Base-by-base conservation (phyloP, 2,888 invertebrate species). In the Noctua comes region DNA sequence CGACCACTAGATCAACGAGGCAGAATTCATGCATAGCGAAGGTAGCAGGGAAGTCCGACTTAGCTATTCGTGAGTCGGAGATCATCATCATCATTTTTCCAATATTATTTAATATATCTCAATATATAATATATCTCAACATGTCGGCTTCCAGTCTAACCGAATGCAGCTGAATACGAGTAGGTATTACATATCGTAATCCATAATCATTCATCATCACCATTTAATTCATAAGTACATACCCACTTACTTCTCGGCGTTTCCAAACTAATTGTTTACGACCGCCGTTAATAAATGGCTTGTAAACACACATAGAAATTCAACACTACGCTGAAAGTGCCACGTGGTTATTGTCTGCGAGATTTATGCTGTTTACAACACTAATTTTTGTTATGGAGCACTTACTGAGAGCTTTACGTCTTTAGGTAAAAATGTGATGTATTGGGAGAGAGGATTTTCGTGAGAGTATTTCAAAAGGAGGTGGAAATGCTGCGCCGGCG, bases 281-380 rank as follows among this genome's bases (percentile, higher is more conserved):
- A 68, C 59, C 57, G 1, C 62, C 74, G 70, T 65, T 79, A 80
- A 82, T 84, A 85, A 83, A 87, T 80, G 57, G 78, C 68, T 69
- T 69, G 85, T 77, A 84, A 86, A 84, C 82, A 78, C 69, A 69
- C 68, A 80, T 87, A 54, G 66, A 73, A 83, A 78, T 84, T 77
- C 70, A 83, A 75, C 87, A 79, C 85, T 77, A 76, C 11, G 65
- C 73, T 81, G 76, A 83, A 85, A 88, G 86, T 89, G 86, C 81
- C 83, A 80, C 88, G 68, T 88, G 89, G 86, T 88, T 87, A 88
- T 88, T 88, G 89, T 89, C 86, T 62, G 10, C 62, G 7, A 65
- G 83, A 88, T 88, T 88, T 85, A 88, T 83, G 48, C 24, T 87
- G 86, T 88, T 87, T 81, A 88, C 86, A 83, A 11, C 59, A 68